A percentile compares a stretch with the other conserved stretches of the same genome.
These are phyloP conservation scores for Melanotaenia maccullochi DNA, from an alignment of 2,797 vertebrate genomes.

Conservation along the genomic window DNA sequence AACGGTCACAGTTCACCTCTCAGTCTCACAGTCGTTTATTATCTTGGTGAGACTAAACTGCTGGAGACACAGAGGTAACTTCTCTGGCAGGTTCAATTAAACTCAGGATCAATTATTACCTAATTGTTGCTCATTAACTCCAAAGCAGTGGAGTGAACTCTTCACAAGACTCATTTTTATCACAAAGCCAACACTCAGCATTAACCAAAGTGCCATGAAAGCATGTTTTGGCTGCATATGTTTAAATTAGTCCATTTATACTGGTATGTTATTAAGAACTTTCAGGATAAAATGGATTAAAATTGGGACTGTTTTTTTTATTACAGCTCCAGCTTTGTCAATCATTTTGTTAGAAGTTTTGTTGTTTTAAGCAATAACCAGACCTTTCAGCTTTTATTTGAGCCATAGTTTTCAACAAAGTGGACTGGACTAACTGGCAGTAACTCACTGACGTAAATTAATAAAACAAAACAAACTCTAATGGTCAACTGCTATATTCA, in stretches of 20 bases:
- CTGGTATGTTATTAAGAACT: neutral
- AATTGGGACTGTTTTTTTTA: neutral
- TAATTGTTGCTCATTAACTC: constrained; percentile 75
- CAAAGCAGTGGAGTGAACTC: constrained; percentile 37
- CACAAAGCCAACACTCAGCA: constrained; percentile 6
- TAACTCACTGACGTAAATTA: no score
- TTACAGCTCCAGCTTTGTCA: neutral
- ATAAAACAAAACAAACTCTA: no score
- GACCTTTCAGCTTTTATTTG: no score
- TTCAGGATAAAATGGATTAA: neutral
- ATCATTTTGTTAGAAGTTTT: no score
- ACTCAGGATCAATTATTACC: constrained; percentile 65
- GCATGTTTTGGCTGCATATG: neutral
- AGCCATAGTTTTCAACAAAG: no score
- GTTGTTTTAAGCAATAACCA: no score
- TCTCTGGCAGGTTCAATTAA: constrained; percentile 27
- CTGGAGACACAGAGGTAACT: constrained; percentile 19
- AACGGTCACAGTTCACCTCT: constrained; percentile 34
- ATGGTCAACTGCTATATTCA: no score
- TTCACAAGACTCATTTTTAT: constrained; percentile 31
- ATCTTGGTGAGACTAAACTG: constrained; percentile 52
- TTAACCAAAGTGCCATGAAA: neutral
- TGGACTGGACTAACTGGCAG: no score
- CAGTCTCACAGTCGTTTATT: constrained; percentile 30
- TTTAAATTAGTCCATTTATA: neutral